These are phyloP conservation scores for Daboia siamensis DNA, from an alignment of 2,113 vertebrate genomes.

Conservation along the genomic window DNA sequence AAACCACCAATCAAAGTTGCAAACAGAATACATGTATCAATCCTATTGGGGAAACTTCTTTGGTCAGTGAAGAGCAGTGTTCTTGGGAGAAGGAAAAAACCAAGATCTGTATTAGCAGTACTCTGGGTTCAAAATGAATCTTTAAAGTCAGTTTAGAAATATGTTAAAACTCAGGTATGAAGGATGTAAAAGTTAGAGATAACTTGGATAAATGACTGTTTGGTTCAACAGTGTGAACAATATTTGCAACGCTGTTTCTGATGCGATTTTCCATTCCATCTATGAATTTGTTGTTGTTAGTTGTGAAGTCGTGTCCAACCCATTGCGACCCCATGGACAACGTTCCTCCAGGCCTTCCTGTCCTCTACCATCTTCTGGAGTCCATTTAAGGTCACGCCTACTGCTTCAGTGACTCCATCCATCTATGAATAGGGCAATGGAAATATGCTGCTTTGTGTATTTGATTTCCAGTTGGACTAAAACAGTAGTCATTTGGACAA, in stretches of 20 bases:
- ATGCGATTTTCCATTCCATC: not conserved
- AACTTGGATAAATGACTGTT: not conserved
- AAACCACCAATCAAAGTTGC: not conserved
- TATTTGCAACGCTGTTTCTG: not conserved
- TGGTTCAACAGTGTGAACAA: no score
- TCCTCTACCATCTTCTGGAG: no score
- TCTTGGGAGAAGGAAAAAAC: not conserved
- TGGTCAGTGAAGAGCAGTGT: not conserved
- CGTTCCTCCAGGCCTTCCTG: no score
- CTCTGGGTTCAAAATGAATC: not conserved
- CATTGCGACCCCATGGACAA: no score
- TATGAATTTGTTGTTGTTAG: no score
- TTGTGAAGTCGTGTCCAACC: no score
- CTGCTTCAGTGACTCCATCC: not conserved
- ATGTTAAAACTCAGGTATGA: not conserved
- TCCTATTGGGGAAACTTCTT: not conserved
- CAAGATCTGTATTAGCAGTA: not conserved
- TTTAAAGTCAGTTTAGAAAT: not conserved
- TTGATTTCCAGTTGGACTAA: not conserved
- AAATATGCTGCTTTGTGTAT: not conserved
- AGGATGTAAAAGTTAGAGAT: not conserved
- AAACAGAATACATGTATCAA: not conserved
- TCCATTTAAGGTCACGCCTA: no score
- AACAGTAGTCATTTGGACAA: not conserved
- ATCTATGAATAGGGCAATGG: not conserved